Evolutionary conservation across 2,888 invertebrate genomes (phyloP).

Genomic region (Onthophagus sagittarius): DNA sequence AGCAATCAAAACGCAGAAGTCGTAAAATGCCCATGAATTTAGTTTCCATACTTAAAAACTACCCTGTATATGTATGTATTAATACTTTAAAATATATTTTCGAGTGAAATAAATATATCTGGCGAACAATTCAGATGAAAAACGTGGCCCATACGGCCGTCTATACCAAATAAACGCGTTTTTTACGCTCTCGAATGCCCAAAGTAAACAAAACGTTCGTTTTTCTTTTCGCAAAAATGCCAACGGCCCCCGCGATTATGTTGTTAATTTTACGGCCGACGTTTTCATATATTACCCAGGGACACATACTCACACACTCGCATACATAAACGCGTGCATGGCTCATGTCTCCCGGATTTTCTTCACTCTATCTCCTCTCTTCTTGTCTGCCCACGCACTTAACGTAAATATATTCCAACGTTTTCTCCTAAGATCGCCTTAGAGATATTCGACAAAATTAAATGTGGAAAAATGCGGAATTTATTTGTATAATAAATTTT

Average conservation of each 20-base stretch:
- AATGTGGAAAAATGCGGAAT: not conserved
- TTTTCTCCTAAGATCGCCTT: not conserved
- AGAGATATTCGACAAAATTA: not conserved
- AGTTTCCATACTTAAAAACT: too few species aligned
- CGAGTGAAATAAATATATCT: not conserved
- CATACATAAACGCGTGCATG: too few species aligned
- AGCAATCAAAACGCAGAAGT: too few species aligned
- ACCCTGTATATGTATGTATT: too few species aligned
- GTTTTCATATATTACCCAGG: conserved; percentile 13
- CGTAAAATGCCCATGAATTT: too few species aligned
- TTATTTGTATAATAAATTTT: not conserved
- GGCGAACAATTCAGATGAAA: not conserved
- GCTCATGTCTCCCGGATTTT: not conserved
- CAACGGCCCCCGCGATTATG: conserved; percentile 14
- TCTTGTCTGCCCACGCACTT: not conserved
- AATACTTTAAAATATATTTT: too few species aligned
- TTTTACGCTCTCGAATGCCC: not conserved
- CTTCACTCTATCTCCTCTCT: not conserved
- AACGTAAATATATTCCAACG: not conserved
- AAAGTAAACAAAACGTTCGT: not conserved
- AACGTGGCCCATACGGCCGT: not conserved
- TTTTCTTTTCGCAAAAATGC: not conserved
- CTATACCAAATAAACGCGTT: not conserved
- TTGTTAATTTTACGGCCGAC: conserved; percentile 19
- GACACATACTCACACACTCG: not conserved